Evolutionary conservation across 2,797 vertebrate species (phyloP), one percentile per base, ranked within the genome.

Genomic region (Gymnoscopelus braueri): DNA sequence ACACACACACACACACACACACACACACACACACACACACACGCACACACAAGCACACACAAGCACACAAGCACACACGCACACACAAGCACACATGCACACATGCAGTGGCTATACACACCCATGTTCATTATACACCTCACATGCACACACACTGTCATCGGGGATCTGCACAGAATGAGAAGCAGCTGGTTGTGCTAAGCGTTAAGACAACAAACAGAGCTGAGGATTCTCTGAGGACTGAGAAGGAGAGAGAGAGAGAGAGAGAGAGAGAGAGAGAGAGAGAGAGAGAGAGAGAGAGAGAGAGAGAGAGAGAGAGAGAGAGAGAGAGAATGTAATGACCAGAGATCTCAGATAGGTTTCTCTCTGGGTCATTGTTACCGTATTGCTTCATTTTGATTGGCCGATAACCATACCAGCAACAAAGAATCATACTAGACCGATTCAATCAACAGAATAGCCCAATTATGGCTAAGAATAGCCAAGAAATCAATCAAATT

Each of bases 171-270:
- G 56, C 14, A 35, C 10, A 58, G 56, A 58, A 58, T 58, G 56
- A 58, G 32, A 58, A 32, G 12, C 29, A 58, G 29, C 56, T 58
- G 56, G 29, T 32, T 58, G 26, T 58, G 29, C 12, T 58, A 56
- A 56, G 26, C 26, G 23, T 56, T 56, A 56, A 56, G 54, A 56
- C 23, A 56, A 26, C 54, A 56, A 56, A 56, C 54, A 56, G 54
- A 26, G 54, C 54, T 56, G 24, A 56, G 54, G 23, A 56, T 29
- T 56, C 23, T 56, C 54, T 26, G 23, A 29, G 26, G 55, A 57
- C 55, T 13, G 26, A 15, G 50, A 49, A 5, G 19, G 53, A 26
- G 19, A 24, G 14, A 13, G 13, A 57, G 39, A 57, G 24, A 15
- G 50, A n/a, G 50, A 51, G 14, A 57, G 55, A 32, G 24, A 24